These are phyloP conservation scores for Tenthredo scrophulariae DNA, from an alignment of 2,888 invertebrate species.

Conservation along the genomic window DNA sequence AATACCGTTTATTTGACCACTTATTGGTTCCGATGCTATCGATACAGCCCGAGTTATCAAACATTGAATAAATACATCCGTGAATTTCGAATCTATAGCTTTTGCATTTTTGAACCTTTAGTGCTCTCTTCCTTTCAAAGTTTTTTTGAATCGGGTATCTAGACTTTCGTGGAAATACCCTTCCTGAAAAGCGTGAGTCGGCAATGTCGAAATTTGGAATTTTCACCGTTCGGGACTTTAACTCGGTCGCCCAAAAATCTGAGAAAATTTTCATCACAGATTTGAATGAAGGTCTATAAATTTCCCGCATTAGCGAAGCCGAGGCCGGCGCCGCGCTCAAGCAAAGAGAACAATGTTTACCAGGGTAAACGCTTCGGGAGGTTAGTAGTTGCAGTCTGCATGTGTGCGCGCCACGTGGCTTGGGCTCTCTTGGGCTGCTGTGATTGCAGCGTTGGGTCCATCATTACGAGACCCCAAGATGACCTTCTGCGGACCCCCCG, in stretches of 20 bases:
- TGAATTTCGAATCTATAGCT: too few relatives aligned
- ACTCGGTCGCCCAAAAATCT: background rate
- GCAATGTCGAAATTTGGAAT: too few relatives aligned
- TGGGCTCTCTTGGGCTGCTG: slow-evolving; percentile 71
- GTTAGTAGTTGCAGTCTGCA: slow-evolving; percentile 58
- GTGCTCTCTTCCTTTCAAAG: too few relatives aligned
- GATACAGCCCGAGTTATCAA: too few relatives aligned
- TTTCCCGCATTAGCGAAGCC: slow-evolving; percentile 24
- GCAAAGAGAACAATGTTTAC: slow-evolving; percentile 42
- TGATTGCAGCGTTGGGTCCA: slow-evolving; percentile 75
- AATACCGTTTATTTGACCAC: too few relatives aligned
- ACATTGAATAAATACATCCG: too few relatives aligned
- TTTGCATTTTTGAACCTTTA: too few relatives aligned
- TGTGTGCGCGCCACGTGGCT: slow-evolving; percentile 73
- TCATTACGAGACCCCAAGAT: slow-evolving; percentile 74
- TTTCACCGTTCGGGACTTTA: too few relatives aligned
- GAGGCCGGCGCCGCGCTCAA: background rate
- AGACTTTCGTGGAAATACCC: too few relatives aligned
- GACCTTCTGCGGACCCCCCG: slow-evolving; percentile 72
- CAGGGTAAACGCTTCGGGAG: slow-evolving; percentile 55
- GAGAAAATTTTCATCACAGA: background rate
- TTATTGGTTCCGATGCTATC: too few relatives aligned
- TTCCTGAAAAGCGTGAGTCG: too few relatives aligned
- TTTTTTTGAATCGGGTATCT: too few relatives aligned
- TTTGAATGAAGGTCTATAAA: slow-evolving; percentile 6